Base-by-base conservation (phyloP, 2,797 vertebrate genomes). In the Pristis pectinata region DNA sequence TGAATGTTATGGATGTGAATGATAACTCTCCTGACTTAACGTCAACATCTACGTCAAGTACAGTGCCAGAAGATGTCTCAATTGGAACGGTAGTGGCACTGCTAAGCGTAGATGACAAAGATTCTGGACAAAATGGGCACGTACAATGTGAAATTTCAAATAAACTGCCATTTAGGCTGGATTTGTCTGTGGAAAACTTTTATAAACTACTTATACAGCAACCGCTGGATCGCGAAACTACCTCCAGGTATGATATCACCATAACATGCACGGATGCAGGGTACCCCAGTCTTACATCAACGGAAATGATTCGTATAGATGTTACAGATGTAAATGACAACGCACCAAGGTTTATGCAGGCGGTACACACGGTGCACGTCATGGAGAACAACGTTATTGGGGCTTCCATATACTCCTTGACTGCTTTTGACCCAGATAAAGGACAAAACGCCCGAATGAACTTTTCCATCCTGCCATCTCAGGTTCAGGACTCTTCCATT, bases 391-490 rank as follows among this genome's bases (percentile, higher is more conserved):
- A 89, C 34, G 85, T n/a, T 61, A 89, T 59, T 34, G 85, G 85
- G 3, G 85, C 13, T 4, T 89, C 85, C 15, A 89, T 89, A 17
- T 89, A 89, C 17, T 59, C 85, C 11, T 0, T 89, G 30, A 61
- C 11, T 34, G 85, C 85, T 4, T 89, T 89, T 61, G 85, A 89
- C 59, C 53, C 53, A 61, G 85, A 89, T 61, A 1, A 19, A n/a
- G 49, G 27, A n/a, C 13, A 59, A 30, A 89, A 89, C 17, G 9
- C 85, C 15, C 85, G 15, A 15, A 34, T 89, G 0, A 61, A 95
- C 41, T 96, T 97, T 10, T 95, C 96, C 34, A 91, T 97, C 67
- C 83, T 95, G 3, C 96, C 96, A 13, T 96, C 95, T 19, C 96
- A 93, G 10, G 64, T 96, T 82, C 94, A 95, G 0, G 96, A 96